Evolutionary conservation across 2,797 vertebrate species (phyloP).

Genomic region (Leucoraja ocellata): DNA sequence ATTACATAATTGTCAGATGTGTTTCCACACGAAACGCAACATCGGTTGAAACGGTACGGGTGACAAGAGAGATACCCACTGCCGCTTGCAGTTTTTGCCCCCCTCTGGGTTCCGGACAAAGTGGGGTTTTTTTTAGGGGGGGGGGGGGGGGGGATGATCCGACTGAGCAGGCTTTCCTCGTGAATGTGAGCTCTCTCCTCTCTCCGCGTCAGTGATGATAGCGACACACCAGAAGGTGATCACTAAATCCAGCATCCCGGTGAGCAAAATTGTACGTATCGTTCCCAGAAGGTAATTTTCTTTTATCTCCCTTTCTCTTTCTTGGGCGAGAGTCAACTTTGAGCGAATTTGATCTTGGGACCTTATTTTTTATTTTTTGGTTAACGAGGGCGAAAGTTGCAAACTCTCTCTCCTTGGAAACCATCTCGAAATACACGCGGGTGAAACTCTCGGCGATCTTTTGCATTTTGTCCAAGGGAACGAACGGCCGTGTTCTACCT

Average conservation of each 20-base stretch:
- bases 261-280: conserved; percentile 59
- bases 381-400: background rate
- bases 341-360: background rate
- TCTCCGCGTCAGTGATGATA: conserved; percentile 57
- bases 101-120: too few species aligned
- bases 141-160: background rate
- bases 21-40: background rate
- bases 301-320: background rate
- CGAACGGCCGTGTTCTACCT: background rate
- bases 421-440: background rate
- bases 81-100: background rate
- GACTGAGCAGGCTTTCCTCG: background rate
- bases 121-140: too few species aligned
- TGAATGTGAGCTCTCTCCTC: background rate
- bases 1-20: background rate
- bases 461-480: background rate
- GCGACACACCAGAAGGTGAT: conserved; percentile 64
- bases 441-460: background rate
- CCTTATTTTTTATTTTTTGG: background rate
- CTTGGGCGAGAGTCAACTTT: background rate
- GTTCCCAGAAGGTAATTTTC: background rate
- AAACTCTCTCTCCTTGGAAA: background rate
- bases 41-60: background rate
- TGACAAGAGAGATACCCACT: background rate
- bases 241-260: conserved; percentile 50